Conservation (phyloP, 1,140 invertebrate species). For the Ips typographus region DNA sequence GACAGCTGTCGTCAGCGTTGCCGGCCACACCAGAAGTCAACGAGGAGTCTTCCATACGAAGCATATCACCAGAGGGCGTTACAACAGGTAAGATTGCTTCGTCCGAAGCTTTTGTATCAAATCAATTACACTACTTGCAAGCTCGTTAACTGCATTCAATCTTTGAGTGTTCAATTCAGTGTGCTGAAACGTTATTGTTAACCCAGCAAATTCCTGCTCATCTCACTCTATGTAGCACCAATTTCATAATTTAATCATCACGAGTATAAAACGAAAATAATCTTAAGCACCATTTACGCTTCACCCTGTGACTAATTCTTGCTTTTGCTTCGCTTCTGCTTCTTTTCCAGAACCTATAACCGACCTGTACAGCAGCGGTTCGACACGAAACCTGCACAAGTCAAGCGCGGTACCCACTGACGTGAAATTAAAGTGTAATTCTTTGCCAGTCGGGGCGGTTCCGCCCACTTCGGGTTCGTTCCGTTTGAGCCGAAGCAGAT, state of each 20-base stretch:
- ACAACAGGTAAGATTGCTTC: slow-evolving; percentile 41
- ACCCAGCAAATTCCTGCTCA: background rate
- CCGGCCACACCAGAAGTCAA: slow-evolving; percentile 73
- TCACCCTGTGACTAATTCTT: slow-evolving; percentile 20
- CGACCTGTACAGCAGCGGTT: slow-evolving; percentile 46
- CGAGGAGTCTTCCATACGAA: slow-evolving; percentile 63
- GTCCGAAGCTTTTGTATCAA: background rate
- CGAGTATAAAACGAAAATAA: background rate
- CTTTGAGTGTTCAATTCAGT: background rate
- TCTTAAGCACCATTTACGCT: background rate
- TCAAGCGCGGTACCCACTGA: slow-evolving; percentile 46
- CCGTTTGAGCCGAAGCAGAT: slow-evolving; percentile 55
- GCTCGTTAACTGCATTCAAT: background rate
- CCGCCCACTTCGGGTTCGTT: slow-evolving; percentile 54
- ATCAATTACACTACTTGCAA: too few species aligned
- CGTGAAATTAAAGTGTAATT: slow-evolving; percentile 65
- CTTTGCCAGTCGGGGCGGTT: slow-evolving; percentile 64
- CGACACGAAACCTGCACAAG: slow-evolving; percentile 25
- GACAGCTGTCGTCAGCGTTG: slow-evolving; percentile 56
- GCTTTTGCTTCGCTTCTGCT: slow-evolving; percentile 22
- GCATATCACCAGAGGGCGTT: slow-evolving; percentile 59
- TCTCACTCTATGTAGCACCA: background rate
- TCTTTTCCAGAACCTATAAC: slow-evolving; percentile 48
- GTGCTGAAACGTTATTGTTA: background rate
- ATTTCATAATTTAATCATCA: background rate